phyloP scores from a whole-genome alignment of 2,797 vertebrate genomes.

The Microchirus variegatus region DNA sequence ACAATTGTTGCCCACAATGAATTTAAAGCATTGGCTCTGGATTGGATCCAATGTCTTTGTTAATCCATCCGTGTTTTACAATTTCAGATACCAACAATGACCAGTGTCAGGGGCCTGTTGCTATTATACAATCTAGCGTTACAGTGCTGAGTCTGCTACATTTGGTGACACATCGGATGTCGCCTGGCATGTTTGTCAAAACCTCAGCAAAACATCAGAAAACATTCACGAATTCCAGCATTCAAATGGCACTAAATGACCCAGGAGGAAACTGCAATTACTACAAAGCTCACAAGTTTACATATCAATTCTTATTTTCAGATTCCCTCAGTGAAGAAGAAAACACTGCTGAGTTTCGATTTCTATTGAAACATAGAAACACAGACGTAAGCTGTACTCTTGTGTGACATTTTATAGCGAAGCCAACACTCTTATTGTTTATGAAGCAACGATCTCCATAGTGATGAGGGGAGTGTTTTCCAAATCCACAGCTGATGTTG shows the following conservation, averaged over 20 bases:
- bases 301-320: background rate
- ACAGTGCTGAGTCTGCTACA: background rate
- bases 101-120: background rate
- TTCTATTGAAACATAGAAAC: conserved; percentile 12
- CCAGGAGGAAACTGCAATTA: conserved; percentile 1
- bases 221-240: conserved; percentile 8
- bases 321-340: background rate
- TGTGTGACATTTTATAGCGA: conserved; percentile 40
- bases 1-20: too few species aligned
- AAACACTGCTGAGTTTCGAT: background rate
- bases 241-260: background rate
- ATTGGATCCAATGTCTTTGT: background rate
- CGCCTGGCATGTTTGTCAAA: conserved; percentile 11
- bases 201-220: background rate
- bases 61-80: too few species aligned
- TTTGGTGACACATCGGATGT: background rate
- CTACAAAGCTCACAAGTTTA: background rate
- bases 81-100: background rate
- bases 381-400: conserved; percentile 14
- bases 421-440: conserved; percentile 58
- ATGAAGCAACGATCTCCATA: conserved; percentile 57
- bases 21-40: too few species aligned
- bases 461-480: conserved; percentile 45
- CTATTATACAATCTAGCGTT: background rate
- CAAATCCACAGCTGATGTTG: conserved; percentile 66